Evolutionary conservation across 2,797 vertebrate genomes (phyloP), one percentile per base, ranked within the genome.

Genomic region (Melanotaenia trifasciata): DNA sequence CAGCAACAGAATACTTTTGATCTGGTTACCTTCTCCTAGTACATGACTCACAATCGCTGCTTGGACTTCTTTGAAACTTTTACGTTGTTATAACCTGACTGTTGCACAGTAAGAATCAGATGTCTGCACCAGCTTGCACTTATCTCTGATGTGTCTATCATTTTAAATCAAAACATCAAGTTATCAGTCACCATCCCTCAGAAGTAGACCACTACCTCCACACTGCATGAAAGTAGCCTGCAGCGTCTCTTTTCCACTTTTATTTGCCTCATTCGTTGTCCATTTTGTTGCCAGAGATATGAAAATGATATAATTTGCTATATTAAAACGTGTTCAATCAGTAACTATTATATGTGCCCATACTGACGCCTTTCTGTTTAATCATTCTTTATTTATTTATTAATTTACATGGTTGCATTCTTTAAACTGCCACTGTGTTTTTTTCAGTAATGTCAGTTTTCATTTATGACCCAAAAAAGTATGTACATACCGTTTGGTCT

Each of bases 141-240:
- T 71, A 85, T 83, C 76, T 80, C 78, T 62, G 74, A 77, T 69
- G 67, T 84, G 79, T 76, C 72, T 76, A 67, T 89, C 77, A 85
- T 71, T 78, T 78, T 64, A 56, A 78, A 83, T 84, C 72, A 82
- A 71, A 72, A 64, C 72, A 73, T 78, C 70, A 70, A 75, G 53
- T 71, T 81, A 79, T 87, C 88, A 86, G 45, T 86, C 77, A 70
- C 50, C 58, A 9, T 76, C 45, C 32, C 58, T 78, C 70, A 71
- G 56, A 86, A 81, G 62, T 70, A 67, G 65, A 79, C 81, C 69
- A 75, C 78, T 58, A 53, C 45, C 68, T 61, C 58, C 33, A 58
- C 62, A 71, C 58, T 65, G 72, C 82, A 83, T 13, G 5, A 72
- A 84, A 69, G 47, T 22, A 58, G 20, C 18, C 58, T 40, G 72